Conservation (phyloP, 2,113 vertebrate species). For the Dicrurus megarhynchus region DNA sequence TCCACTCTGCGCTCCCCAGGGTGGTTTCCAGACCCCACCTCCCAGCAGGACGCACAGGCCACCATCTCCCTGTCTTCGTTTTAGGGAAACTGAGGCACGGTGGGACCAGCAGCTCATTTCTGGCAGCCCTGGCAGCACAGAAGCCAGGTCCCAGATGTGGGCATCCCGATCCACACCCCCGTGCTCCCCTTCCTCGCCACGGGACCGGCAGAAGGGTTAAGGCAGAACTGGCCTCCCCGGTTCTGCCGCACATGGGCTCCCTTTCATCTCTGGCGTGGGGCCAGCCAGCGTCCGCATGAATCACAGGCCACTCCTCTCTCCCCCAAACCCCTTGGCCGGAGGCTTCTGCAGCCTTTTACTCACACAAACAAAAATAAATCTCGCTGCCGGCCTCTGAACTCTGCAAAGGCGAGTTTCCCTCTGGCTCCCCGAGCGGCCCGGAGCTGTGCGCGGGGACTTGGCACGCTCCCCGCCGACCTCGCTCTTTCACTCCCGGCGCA, state of each 20-base stretch:
- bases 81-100: neutral
- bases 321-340: conserved; percentile 62
- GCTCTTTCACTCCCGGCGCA: conserved; percentile 80
- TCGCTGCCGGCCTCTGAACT: conserved; percentile 80
- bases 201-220: conserved; percentile 29
- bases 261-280: conserved; percentile 56
- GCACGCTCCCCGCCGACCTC: conserved; percentile 76
- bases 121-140: neutral
- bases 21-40: neutral
- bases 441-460: conserved; percentile 74
- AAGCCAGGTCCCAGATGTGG: fast-evolving
- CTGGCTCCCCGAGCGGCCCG: conserved; percentile 69
- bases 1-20: fast-evolving
- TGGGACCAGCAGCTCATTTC: fast-evolving
- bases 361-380: conserved; percentile 83
- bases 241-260: conserved; percentile 65
- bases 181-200: neutral
- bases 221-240: conserved; percentile 37
- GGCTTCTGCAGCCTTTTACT: conserved; percentile 80
- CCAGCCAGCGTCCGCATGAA: conserved; percentile 70
- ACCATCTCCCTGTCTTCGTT: neutral
- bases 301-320: conserved; percentile 67
- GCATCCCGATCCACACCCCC: neutral
- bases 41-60: neutral
- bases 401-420: conserved; percentile 73